These are phyloP conservation scores for Brachionus asplanchnoidis DNA, from an alignment of 1,140 invertebrate genomes.

Conservation along the genomic window DNA sequence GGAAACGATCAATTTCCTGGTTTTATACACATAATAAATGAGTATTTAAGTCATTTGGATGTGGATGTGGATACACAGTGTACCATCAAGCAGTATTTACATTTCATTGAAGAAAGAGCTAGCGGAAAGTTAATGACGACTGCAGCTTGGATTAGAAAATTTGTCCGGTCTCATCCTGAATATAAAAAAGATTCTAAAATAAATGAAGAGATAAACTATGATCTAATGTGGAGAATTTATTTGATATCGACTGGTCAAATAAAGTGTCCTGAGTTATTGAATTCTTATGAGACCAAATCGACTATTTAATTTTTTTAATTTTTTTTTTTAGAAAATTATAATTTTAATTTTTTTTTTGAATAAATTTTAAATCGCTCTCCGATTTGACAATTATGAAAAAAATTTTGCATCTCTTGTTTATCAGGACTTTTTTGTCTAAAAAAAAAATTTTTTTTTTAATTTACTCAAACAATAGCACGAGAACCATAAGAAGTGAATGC, in stretches of 20 bases:
- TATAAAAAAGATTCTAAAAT: constrained; percentile 87
- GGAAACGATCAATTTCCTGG: constrained; percentile 77
- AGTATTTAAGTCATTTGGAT: constrained; percentile 77
- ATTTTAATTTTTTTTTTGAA: not conserved
- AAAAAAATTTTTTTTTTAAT: too few species aligned
- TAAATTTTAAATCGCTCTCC: not conserved
- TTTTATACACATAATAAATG: constrained; percentile 84
- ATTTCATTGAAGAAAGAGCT: constrained; percentile 82
- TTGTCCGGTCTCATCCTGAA: constrained; percentile 78
- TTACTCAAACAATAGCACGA: too few species aligned
- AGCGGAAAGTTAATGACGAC: constrained; percentile 58
- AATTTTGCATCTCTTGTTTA: not conserved
- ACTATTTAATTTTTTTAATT: constrained; percentile 12
- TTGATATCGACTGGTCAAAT: constrained; percentile 31
- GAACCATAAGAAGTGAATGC: too few species aligned
- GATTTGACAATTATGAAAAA: not conserved
- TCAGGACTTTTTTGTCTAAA: too few species aligned
- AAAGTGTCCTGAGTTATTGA: constrained; percentile 3
- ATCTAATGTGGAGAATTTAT: constrained; percentile 69
- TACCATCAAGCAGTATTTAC: constrained; percentile 91
- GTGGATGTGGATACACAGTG: constrained; percentile 87
- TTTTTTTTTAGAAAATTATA: not conserved
- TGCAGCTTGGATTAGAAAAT: constrained; percentile 78
- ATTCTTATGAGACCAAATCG: constrained; percentile 3
- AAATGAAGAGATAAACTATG: constrained; percentile 82